phyloP scores from a whole-genome alignment of 2,797 vertebrate species.

The Neoniphon sammara region DNA sequence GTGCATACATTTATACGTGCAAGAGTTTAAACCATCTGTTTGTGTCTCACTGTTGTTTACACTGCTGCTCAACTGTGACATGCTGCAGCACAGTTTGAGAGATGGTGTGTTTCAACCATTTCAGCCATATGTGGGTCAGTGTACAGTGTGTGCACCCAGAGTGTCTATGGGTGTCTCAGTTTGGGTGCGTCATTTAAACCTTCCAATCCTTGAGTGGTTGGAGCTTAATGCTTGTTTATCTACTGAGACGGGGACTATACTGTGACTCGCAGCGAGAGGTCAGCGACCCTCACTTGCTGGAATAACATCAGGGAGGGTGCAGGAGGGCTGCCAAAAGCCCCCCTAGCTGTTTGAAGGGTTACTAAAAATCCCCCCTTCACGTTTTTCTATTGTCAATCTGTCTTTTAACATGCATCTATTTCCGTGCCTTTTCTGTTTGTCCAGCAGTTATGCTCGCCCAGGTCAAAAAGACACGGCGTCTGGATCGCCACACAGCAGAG shows the following conservation, averaged over 20 bases:
- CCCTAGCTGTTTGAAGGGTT: constrained; percentile 11
- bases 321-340: constrained; percentile 45
- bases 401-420: constrained; percentile 8
- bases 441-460: constrained; percentile 34
- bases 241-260: constrained; percentile 29
- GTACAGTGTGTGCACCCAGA: neutral
- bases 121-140: neutral
- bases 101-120: neutral
- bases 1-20: constrained; percentile 13
- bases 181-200: constrained; percentile 40
- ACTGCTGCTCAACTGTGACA: constrained; percentile 50
- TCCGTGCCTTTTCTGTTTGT: constrained; percentile 31
- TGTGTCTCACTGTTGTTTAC: constrained; percentile 41
- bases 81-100: constrained; percentile 10
- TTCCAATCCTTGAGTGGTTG: constrained; percentile 20
- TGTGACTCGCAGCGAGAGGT: constrained; percentile 57
- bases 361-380: constrained; percentile 9
- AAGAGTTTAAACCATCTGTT: constrained; percentile 33
- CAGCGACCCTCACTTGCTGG: constrained; percentile 61
- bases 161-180: constrained; percentile 4
- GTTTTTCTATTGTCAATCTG: constrained; percentile 28
- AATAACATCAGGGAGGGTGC: constrained; percentile 70
- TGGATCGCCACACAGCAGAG: neutral
- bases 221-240: constrained; percentile 59
- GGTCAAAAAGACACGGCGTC: neutral